Percentiles rank a stretch among this genome's conserved stretches.
These are phyloP conservation scores for Archilochus colubris DNA, from an alignment of 2,113 vertebrate species.

Conservation along the genomic window DNA sequence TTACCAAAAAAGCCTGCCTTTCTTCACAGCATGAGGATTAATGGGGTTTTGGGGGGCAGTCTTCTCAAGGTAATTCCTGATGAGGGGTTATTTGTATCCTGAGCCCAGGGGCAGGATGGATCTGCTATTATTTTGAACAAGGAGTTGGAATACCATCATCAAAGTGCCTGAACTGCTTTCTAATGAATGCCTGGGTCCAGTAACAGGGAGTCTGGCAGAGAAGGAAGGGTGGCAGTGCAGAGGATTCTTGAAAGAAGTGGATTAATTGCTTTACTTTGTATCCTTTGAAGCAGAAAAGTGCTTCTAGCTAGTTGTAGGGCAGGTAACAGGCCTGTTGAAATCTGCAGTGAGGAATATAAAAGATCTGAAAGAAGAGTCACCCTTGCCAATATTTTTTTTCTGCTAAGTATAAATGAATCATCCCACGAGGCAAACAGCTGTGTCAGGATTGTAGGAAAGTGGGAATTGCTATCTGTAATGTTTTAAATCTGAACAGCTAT, in stretches of 20 bases:
- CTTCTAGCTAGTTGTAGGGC: not conserved
- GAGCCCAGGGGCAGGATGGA: not conserved
- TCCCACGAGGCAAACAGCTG: not conserved
- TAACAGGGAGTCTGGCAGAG: not conserved
- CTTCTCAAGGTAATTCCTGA: slow-evolving; percentile 3
- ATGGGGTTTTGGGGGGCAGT: not conserved
- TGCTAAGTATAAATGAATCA: slow-evolving; percentile 47
- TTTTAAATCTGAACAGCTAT: slow-evolving; percentile 11
- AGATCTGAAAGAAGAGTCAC: not conserved
- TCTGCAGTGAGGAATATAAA: not conserved
- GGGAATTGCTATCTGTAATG: slow-evolving; percentile 31
- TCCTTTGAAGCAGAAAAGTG: slow-evolving; percentile 45
- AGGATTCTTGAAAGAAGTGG: slow-evolving; percentile 3
- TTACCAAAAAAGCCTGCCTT: not conserved
- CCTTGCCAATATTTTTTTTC: slow-evolving; percentile 26
- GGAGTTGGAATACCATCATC: not conserved
- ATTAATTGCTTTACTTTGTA: slow-evolving; percentile 49
- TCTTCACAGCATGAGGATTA: not conserved
- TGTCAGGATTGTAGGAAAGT: slow-evolving; percentile 27
- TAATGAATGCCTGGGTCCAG: not conserved
- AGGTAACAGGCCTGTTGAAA: slow-evolving; percentile 31
- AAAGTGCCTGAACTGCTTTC: slow-evolving; percentile 28
- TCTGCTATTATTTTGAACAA: slow-evolving; percentile 1
- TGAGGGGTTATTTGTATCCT: not conserved
- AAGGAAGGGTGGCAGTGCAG: not conserved